These are phyloP conservation scores for Pristionchus entomophagus DNA, from an alignment of 2,888 invertebrate species.

Conservation along the genomic window DNA sequence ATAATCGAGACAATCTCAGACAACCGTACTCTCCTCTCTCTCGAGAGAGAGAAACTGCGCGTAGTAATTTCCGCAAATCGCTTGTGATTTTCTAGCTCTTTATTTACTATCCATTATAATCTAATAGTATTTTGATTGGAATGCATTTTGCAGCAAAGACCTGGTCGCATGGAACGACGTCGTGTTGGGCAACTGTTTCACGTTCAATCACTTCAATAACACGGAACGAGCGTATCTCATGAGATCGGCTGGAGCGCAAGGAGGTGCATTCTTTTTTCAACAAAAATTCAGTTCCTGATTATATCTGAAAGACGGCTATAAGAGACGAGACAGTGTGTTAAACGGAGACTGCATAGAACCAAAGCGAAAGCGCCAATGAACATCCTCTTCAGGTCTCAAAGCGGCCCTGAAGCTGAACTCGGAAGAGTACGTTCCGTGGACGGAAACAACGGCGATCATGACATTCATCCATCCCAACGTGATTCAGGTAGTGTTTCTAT, in stretches of 20 bases:
- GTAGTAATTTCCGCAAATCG: too few species aligned
- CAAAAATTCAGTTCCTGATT: too few species aligned
- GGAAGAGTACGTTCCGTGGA: slow-evolving; percentile 57
- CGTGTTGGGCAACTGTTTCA: too few species aligned
- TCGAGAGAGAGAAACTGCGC: too few species aligned
- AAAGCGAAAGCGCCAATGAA: neutral
- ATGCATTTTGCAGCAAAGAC: slow-evolving; percentile 40
- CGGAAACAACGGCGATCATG: slow-evolving; percentile 51
- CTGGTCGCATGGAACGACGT: slow-evolving; percentile 51
- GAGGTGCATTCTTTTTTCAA: neutral
- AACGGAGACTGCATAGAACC: too few species aligned
- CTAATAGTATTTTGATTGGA: neutral
- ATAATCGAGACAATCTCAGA: too few species aligned
- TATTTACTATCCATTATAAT: too few species aligned
- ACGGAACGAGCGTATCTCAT: neutral
- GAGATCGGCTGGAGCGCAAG: slow-evolving; percentile 47
- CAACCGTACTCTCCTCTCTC: too few species aligned
- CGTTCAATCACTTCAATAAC: too few species aligned
- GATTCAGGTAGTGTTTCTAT: neutral
- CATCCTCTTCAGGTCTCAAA: slow-evolving; percentile 47
- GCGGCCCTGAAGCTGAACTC: slow-evolving; percentile 52
- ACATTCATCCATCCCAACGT: slow-evolving; percentile 49
- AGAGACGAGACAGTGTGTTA: neutral
- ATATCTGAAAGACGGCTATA: neutral
- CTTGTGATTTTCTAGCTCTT: too few species aligned